Base-by-base conservation (phyloP, 2,888 invertebrate genomes). In the Rhorus exstirpatorius region DNA sequence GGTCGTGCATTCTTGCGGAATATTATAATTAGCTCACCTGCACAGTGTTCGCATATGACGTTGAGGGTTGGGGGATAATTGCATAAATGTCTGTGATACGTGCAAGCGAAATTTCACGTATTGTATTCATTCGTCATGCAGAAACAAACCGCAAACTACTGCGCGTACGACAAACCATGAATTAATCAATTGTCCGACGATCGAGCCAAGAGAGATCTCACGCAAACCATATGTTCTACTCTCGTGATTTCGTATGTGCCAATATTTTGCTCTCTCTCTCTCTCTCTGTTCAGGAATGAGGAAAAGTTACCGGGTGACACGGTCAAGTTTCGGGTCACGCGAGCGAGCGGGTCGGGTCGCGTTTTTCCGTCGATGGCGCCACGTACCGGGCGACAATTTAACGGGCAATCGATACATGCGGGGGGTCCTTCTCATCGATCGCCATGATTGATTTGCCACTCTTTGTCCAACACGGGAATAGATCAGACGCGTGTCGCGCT, bases 21-120 rank as follows among this genome's bases (percentile, higher is more conserved):
- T 63, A 74, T 74, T 53, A 74, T 74, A 65, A 55, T 74, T 41
- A 74, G 41, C 53, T 31, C 26, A 24, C 12, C n/a, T 8, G 74
- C 38, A n/a, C n/a, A 10, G 21, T 31, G 31, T 19, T 63, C n/a
- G 41, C 12, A 31, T 51, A 53, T 26, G 21, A 49, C 17, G 17
- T 38, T 14, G 3, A 8, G 44, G n/a, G 8, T 60, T 14, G 38
- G 38, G 12, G 21, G 26, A 46, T 14, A 41, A 61, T 61, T 46
- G 24, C 14, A 14, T 24, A 14, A 10, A 35, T 24, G 63, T 46
- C 8, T 3, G 14, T 14, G 49, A 35, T 49, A n/a, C 26, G 26
- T 49, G 14, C 46, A 14, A 49, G 61, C 19, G 12, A 61, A 74
- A 38, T 61, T 61, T 24, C 24, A 1, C 46, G 14, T 6, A 8